phyloP scores from a whole-genome alignment of 2,797 vertebrate genomes.

The Mycteria americana region DNA sequence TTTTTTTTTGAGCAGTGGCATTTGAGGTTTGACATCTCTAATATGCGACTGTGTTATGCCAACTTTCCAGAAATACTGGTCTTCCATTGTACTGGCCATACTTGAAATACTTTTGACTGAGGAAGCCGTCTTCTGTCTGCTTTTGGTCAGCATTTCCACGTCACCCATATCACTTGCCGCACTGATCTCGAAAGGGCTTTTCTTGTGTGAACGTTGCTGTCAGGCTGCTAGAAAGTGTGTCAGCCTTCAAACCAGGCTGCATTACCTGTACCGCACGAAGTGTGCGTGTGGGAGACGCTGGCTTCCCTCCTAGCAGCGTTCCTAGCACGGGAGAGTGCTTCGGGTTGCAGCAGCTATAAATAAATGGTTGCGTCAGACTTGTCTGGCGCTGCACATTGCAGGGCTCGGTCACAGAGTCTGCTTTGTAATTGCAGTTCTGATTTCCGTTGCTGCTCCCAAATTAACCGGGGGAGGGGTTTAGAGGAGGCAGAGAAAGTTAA shows the following conservation, averaged over 20 bases:
- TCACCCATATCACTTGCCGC: fast-evolving
- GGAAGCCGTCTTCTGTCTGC: background rate
- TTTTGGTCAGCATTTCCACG: background rate
- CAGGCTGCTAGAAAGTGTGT: background rate
- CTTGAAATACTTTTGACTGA: constrained; percentile 3
- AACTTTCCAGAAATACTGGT: constrained; percentile 64
- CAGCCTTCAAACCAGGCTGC: background rate
- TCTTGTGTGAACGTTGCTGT: background rate
- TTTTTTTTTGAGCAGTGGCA: constrained; percentile 46
- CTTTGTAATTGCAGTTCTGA: constrained; percentile 43
- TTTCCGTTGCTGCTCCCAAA: constrained; percentile 39
- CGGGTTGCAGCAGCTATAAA: background rate
- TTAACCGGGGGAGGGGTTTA: constrained; percentile 61
- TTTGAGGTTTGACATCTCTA: constrained; percentile 51
- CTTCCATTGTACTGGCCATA: constrained; percentile 9
- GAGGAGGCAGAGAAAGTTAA: constrained; percentile 50
- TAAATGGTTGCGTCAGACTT: constrained; percentile 21
- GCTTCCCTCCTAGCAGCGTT: background rate
- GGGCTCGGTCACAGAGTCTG: constrained; percentile 27
- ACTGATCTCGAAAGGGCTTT: background rate
- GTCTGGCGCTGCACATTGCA: background rate
- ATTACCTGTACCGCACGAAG: background rate
- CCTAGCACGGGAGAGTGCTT: background rate
- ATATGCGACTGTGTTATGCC: constrained; percentile 19
- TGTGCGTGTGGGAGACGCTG: background rate